A percentile compares a stretch with the other conserved stretches of the same genome.
Evolutionary conservation across 2,888 invertebrate species (phyloP).

Genomic region (Unio delphinus): DNA sequence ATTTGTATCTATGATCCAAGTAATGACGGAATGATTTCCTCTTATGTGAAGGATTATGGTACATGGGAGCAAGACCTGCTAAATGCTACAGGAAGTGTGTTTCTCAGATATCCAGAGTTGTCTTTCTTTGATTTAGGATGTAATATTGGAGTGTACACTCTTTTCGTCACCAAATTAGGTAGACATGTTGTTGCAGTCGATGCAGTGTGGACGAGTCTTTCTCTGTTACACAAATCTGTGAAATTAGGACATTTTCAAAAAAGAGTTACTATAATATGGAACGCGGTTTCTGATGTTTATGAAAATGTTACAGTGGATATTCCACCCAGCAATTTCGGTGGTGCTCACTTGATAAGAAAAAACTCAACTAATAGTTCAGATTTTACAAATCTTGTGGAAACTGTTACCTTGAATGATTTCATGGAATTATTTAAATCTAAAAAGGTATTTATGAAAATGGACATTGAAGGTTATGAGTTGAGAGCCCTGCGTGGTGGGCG

Average conservation of each 20-base stretch:
- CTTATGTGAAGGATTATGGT: slow-evolving; percentile 30
- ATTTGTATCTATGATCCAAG: slow-evolving; percentile 38
- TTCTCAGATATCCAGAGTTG: slow-evolving; percentile 20
- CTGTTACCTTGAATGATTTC: slow-evolving; percentile 49
- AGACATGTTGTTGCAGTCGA: slow-evolving; percentile 40
- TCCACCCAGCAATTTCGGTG: slow-evolving; percentile 44
- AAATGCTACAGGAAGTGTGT: slow-evolving; percentile 26
- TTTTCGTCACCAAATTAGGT: slow-evolving; percentile 43
- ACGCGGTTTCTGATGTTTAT: slow-evolving; percentile 46
- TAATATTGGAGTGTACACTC: slow-evolving; percentile 47
- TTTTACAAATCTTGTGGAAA: slow-evolving; percentile 16
- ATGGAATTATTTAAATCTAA: slow-evolving; percentile 22
- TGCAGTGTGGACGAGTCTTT: slow-evolving; percentile 29
- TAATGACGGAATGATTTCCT: slow-evolving; percentile 44
- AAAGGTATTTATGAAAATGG: slow-evolving; percentile 55
- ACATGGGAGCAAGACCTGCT: slow-evolving; percentile 51
- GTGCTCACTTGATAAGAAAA: slow-evolving; percentile 15
- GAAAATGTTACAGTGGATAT: slow-evolving; percentile 30
- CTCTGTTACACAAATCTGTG: slow-evolving; percentile 31
- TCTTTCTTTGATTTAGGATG: slow-evolving; percentile 46
- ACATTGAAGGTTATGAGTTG: slow-evolving; percentile 55
- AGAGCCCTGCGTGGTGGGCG: slow-evolving; percentile 38
- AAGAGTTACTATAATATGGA: slow-evolving; percentile 39
- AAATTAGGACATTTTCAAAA: slow-evolving; percentile 16
- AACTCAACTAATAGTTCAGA: too few species aligned